Percentiles rank a stretch among this genome's conserved stretches.
Conservation (phyloP, 2,888 invertebrate genomes). For the Plemyria rubiginata region DNA sequence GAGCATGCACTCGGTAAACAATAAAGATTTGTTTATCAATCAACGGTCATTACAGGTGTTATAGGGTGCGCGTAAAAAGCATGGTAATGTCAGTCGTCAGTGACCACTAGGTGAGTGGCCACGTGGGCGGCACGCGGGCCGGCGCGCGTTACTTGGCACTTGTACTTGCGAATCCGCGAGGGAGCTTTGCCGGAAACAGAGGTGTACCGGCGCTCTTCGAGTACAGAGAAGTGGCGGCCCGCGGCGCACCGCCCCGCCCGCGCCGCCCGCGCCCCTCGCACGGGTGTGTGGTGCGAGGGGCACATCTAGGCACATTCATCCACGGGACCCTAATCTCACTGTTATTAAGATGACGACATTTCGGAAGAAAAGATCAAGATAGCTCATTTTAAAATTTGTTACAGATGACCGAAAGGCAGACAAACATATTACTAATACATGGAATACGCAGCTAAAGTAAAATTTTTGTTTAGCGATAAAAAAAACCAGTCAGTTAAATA, state of each 20-base stretch:
- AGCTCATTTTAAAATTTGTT: background rate
- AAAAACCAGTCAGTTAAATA: background rate
- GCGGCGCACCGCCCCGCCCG: conserved; percentile 71
- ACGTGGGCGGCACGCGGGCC: conserved; percentile 78
- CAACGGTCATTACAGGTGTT: conserved; percentile 64
- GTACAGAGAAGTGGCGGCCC: conserved; percentile 82
- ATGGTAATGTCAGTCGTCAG: conserved; percentile 51
- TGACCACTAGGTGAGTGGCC: conserved; percentile 62
- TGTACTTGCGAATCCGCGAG: conserved; percentile 77
- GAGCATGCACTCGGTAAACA: conserved; percentile 35
- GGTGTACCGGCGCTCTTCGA: conserved; percentile 83
- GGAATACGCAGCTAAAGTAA: background rate
- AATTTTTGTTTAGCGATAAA: background rate
- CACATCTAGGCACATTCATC: conserved; percentile 29
- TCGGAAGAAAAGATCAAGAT: conserved; percentile 12
- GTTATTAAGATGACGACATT: conserved; percentile 9
- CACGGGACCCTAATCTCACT: conserved; percentile 22
- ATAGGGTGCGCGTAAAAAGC: conserved; percentile 66
- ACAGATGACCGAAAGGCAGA: background rate
- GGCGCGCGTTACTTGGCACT: conserved; percentile 59
- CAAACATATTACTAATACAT: background rate
- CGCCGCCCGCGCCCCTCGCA: conserved; percentile 59
- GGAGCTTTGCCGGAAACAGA: conserved; percentile 82
- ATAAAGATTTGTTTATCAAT: conserved; percentile 55
- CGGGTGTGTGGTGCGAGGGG: conserved; percentile 42